These are phyloP conservation scores for Dermochelys coriacea DNA, from an alignment of 2,797 vertebrate species.

Conservation along the genomic window DNA sequence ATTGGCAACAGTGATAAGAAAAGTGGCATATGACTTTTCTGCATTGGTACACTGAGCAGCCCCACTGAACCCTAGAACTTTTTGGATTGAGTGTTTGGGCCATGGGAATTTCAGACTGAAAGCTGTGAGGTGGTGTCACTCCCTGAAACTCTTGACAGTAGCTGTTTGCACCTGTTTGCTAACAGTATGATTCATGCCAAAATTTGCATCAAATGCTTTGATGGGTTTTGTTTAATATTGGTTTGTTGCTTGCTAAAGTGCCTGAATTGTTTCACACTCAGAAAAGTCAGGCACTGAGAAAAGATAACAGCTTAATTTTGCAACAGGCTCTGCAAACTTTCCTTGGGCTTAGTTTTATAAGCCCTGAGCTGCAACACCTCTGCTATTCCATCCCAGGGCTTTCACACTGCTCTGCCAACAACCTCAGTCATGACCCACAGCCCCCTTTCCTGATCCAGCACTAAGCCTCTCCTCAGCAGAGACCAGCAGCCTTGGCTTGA, in stretches of 20 bases:
- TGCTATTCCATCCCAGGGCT: neutral
- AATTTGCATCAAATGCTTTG: neutral
- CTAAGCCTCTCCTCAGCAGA: neutral
- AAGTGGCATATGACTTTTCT: neutral
- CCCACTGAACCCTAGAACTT: neutral
- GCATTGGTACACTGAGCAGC: constrained; percentile 35
- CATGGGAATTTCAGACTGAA: neutral
- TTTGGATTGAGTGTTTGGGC: neutral
- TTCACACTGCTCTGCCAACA: neutral
- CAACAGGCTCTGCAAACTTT: neutral
- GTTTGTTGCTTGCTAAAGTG: neutral
- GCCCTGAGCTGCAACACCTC: neutral
- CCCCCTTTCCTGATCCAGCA: neutral
- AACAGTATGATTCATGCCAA: neutral
- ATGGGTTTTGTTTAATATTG: neutral
- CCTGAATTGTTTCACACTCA: neutral
- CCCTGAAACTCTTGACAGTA: neutral
- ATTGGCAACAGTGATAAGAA: neutral
- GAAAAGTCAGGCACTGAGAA: neutral
- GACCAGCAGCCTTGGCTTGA: neutral
- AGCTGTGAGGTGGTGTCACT: neutral
- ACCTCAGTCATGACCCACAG: neutral
- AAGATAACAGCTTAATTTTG: neutral
- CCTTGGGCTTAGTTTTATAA: too few relatives aligned
- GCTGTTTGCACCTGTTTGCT: neutral